Evolutionary conservation across 2,888 invertebrate species (phyloP).

Genomic region (Portevinia maculata): DNA sequence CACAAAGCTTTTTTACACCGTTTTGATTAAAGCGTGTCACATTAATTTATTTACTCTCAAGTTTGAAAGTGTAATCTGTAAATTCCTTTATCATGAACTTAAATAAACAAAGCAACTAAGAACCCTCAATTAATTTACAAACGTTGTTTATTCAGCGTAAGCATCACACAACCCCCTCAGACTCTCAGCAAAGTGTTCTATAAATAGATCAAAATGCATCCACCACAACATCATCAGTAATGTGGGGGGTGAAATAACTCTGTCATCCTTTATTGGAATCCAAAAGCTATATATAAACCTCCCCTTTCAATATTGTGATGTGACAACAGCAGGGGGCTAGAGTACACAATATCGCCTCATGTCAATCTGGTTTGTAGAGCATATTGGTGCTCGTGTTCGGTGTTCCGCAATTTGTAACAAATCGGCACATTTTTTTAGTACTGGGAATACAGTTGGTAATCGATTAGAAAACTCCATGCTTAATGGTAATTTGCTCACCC

Average conservation of each 20-base stretch:
- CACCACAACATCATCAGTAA: slow-evolving; percentile 27
- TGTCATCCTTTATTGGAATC: slow-evolving; percentile 26
- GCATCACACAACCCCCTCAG: slow-evolving; percentile 9
- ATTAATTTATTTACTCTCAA: too few species aligned
- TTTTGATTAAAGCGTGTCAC: too few species aligned
- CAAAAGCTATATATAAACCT: slow-evolving; percentile 21
- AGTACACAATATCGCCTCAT: slow-evolving; percentile 24
- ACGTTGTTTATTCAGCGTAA: background rate
- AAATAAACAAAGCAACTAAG: too few species aligned
- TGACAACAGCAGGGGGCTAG: slow-evolving; percentile 14
- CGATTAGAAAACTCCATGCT: slow-evolving; percentile 41
- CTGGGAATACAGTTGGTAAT: slow-evolving; percentile 13
- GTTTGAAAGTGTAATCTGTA: background rate
- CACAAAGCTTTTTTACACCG: too few species aligned
- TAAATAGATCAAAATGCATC: slow-evolving; percentile 58
- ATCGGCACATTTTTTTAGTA: slow-evolving; percentile 29
- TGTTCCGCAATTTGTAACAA: slow-evolving; percentile 45
- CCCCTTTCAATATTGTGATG: slow-evolving; percentile 11
- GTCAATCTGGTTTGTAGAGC: slow-evolving; percentile 24
- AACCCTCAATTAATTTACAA: background rate
- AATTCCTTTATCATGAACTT: background rate
- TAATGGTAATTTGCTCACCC: slow-evolving; percentile 33
- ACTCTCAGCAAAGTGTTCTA: slow-evolving; percentile 23
- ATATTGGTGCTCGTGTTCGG: background rate
- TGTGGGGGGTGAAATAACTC: background rate